Conservation (phyloP, 92 coral and sea anemone genomes). For the Porites divaricata region DNA sequence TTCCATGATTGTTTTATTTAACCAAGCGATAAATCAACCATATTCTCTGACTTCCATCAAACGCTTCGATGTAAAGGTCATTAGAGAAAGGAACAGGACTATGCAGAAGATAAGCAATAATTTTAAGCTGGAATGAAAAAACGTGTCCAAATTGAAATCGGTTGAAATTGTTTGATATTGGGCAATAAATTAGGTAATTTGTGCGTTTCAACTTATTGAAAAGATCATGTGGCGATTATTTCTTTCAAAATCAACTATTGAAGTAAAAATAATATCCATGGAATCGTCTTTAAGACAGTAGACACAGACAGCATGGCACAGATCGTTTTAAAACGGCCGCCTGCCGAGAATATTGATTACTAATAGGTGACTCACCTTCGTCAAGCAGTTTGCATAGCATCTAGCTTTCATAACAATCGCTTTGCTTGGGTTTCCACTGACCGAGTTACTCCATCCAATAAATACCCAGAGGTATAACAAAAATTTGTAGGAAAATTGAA, state of each 20-base stretch:
- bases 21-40: too few relatives aligned
- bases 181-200: neutral
- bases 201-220: neutral
- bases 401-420: slow-evolving; percentile 35
- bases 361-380: slow-evolving; percentile 31
- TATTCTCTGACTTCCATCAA: too few relatives aligned
- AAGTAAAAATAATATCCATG: neutral
- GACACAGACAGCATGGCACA: neutral
- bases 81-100: too few relatives aligned
- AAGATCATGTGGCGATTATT: neutral
- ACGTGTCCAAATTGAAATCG: neutral
- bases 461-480: slow-evolving; percentile 8
- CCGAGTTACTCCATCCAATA: neutral
- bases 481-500: neutral
- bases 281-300: neutral
- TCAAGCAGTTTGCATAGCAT: slow-evolving; percentile 63
- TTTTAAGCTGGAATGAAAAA: too few relatives aligned
- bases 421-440: slow-evolving; percentile 3
- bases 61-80: too few relatives aligned
- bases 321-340: neutral
- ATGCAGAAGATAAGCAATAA: too few relatives aligned
- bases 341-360: neutral
- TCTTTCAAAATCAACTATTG: neutral
- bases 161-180: neutral
- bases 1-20: too few relatives aligned